Base-by-base conservation (phyloP, 2,113 vertebrate genomes). In the Hypanus sabinus region DNA sequence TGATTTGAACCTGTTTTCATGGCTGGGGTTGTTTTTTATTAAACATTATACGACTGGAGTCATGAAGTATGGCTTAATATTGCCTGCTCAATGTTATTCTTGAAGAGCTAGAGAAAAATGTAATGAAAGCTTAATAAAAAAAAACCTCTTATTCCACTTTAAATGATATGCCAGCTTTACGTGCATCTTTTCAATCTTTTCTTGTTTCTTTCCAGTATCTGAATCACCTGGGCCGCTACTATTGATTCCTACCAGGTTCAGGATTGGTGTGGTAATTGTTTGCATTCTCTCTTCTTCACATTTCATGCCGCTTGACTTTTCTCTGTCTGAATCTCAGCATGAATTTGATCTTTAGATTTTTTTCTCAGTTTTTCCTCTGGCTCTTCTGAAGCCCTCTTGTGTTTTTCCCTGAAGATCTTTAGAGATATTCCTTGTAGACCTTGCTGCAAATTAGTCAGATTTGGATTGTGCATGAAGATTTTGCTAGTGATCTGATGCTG, bases 301-400 rank as follows among this genome's bases (percentile, higher is more conserved):
- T 98, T 98, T 96, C 98, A 97, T 57, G 95, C 95, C 94, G 99
- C 96, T 95, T 98, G 98, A 95, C 95, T 98, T 96, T 73, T 99
- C 95, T 99, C 99, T 8, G 99, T 99, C 96, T 99, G 98, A 96
- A 99, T 99, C 97, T 99, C 98, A 8, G 98, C 98, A 96, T 96
- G 96, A 94, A 99, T 97, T 95, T 99, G 98, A 95, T 98, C 98
- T 46, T 97, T 98, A 0, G 98, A 98, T 96, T 99, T 99, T 73
- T 73, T 73, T 24, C 97, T 97, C 95, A 99, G 96, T 96, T 99
- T 99, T 97, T 99, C 98, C 95, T 99, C 99, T 46, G 98, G 98
- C 96, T 99, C 98, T 96, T 99, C 98, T 95, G 99, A 96, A 7
- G 98, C 98, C 91, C 98, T 98, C 96, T 99, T 98, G 1, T 99